Evolutionary conservation across 2,113 vertebrate genomes (phyloP).

Genomic region (Tautogolabrus adspersus): DNA sequence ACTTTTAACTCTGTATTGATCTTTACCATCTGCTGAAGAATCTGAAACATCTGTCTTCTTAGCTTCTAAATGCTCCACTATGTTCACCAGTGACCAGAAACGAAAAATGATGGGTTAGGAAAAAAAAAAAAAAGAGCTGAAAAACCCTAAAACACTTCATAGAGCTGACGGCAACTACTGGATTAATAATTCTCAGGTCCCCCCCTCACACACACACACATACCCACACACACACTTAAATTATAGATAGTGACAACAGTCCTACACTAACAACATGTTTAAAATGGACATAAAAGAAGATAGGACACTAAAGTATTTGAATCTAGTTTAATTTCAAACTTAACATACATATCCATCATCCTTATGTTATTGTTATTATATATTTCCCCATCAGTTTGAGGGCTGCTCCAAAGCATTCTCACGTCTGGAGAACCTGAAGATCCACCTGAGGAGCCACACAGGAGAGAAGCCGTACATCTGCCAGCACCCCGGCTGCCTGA

Average conservation of each 20-base stretch:
- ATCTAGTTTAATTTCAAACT: too few species aligned
- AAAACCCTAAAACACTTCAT: not conserved
- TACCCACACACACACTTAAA: too few species aligned
- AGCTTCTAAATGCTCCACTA: not conserved
- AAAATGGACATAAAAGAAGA: too few species aligned
- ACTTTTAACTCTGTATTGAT: not conserved
- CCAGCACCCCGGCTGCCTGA: constrained; percentile 79
- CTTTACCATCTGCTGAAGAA: not conserved
- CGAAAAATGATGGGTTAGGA: not conserved
- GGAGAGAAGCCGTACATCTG: constrained; percentile 83
- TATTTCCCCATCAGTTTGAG: constrained; percentile 69
- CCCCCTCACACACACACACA: too few species aligned
- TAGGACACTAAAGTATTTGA: too few species aligned
- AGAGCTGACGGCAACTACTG: not conserved
- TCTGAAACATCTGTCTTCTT: not conserved
- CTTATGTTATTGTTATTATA: not conserved
- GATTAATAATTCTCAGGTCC: too few species aligned
- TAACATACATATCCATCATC: too few species aligned
- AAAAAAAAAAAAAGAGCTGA: not conserved
- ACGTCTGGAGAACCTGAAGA: constrained; percentile 84
- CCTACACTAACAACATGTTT: too few species aligned
- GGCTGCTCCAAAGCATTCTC: constrained; percentile 82
- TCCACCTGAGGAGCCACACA: constrained; percentile 81
- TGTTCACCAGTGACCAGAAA: not conserved
- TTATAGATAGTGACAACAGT: too few species aligned